Base-by-base conservation (phyloP, 1,140 invertebrate species). In the Teleopsis dalmanni region DNA sequence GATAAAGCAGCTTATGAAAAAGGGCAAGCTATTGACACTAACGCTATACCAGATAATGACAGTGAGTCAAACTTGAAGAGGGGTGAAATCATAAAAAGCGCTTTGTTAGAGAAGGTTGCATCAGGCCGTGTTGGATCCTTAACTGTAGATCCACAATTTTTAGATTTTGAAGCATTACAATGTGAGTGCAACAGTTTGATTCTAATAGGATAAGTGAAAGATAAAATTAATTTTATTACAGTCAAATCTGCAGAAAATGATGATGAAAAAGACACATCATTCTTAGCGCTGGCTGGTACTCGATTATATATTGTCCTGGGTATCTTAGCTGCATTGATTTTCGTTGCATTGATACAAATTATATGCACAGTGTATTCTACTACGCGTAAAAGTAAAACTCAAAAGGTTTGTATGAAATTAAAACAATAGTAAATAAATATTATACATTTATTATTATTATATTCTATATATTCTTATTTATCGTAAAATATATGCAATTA, bases 231-330 rank as follows among this genome's bases (percentile, higher is more conserved):
- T 25, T 18, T 8, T n/a, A 22, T 36, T 51, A 5, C 40, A 68
- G 66, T 63, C 45, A 65, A 69, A 49, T 57, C 55, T 16, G 40
- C 56, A 2, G 21, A 38, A 4, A 60, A 61, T 9, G 53, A 57
- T 16, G 71, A 72, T 26, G 71, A 70, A 23, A 48, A 60, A 0
- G 53, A 63, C 11, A 64, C 65, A 38, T 72, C 68, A 14, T 79
- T 79, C 71, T 79, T 80, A 58, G 75, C 77, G 48, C 66, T 78
- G 22, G 78, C 82, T 2, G 78, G 78, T 55, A 81, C 81, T 3
- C 87, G 88, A 58, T 72, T 91, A 46, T 91, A 88, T 73, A 83
- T 88, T 51, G 85, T 93, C 10, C 74, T 89, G 34, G 90, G 83
- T 8, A 86, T 88, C 51, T 81, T 93, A 47, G 81, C 77, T 11